phyloP scores from a whole-genome alignment of 2,797 vertebrate species.

The Tinamus major region DNA sequence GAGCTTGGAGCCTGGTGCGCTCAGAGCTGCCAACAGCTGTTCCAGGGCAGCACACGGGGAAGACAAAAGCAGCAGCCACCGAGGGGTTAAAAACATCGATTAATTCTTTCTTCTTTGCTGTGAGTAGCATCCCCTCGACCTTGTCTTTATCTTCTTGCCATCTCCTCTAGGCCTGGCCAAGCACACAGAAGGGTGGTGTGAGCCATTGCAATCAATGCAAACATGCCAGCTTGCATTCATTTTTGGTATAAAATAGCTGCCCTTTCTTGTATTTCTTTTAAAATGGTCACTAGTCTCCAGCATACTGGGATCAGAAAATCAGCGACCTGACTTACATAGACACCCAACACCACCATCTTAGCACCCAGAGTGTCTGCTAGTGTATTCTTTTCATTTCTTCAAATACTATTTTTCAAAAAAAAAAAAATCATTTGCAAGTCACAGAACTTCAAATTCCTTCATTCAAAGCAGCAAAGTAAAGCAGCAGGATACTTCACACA shows the following conservation, averaged over 20 bases:
- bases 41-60: constrained; percentile 28
- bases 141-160: not conserved
- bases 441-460: not conserved
- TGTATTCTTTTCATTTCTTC: not conserved
- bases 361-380: accelerated
- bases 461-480: constrained; percentile 2
- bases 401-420: not conserved
- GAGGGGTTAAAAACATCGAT: constrained; percentile 51
- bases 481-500: not conserved
- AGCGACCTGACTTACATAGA: not conserved
- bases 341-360: not conserved
- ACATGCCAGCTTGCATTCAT: constrained; percentile 10
- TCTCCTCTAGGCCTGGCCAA: not conserved
- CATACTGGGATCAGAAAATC: not conserved
- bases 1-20: not conserved
- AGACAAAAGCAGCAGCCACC: constrained; percentile 4
- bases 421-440: not conserved
- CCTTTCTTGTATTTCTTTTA: not conserved
- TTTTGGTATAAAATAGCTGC: not conserved
- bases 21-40: constrained; percentile 47
- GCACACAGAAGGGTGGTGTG: not conserved
- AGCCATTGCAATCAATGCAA: not conserved
- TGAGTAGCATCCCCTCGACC: constrained; percentile 1
- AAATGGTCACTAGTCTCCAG: not conserved
- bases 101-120: not conserved